A percentile compares a stretch with the other conserved stretches of the same genome.
These are phyloP conservation scores for Stenotaenia linearis DNA, from an alignment of 2,888 invertebrate species.

Conservation along the genomic window DNA sequence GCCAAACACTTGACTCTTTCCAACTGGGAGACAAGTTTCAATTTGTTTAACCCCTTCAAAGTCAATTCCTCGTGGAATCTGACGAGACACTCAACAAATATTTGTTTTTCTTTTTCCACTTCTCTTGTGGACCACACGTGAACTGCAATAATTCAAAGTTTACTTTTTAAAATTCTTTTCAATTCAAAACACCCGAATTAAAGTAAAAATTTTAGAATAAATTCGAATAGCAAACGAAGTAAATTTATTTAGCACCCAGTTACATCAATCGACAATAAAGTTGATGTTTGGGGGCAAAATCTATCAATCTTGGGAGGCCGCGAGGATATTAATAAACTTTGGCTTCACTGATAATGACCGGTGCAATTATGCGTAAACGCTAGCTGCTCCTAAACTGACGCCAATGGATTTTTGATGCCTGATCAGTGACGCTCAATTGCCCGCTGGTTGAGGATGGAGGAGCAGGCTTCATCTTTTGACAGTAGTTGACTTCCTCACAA, in stretches of 20 bases:
- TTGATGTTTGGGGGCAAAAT: not conserved
- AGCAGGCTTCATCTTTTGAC: not conserved
- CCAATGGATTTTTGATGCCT: not conserved
- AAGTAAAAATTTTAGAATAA: too few relatives aligned
- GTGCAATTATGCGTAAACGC: conserved; percentile 8
- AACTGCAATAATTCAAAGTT: too few relatives aligned
- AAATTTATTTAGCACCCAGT: not conserved
- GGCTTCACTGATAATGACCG: conserved; percentile 1
- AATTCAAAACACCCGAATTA: not conserved
- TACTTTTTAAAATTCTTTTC: not conserved
- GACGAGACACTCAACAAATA: conserved; percentile 3
- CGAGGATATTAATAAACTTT: conserved; percentile 5
- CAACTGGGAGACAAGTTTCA: conserved; percentile 13
- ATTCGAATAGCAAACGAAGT: too few relatives aligned
- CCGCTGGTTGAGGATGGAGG: not conserved
- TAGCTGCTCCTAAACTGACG: not conserved
- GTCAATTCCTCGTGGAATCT: not conserved
- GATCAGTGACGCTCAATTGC: not conserved
- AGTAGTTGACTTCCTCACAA: not conserved
- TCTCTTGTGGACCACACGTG: too few relatives aligned
- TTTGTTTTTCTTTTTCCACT: not conserved
- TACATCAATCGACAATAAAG: not conserved
- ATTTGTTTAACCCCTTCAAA: conserved; percentile 9
- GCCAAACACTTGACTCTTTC: not conserved
- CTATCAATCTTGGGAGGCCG: not conserved